These are phyloP conservation scores for Accipiter cooperii DNA, from an alignment of 2,113 vertebrate genomes.

Conservation along the genomic window DNA sequence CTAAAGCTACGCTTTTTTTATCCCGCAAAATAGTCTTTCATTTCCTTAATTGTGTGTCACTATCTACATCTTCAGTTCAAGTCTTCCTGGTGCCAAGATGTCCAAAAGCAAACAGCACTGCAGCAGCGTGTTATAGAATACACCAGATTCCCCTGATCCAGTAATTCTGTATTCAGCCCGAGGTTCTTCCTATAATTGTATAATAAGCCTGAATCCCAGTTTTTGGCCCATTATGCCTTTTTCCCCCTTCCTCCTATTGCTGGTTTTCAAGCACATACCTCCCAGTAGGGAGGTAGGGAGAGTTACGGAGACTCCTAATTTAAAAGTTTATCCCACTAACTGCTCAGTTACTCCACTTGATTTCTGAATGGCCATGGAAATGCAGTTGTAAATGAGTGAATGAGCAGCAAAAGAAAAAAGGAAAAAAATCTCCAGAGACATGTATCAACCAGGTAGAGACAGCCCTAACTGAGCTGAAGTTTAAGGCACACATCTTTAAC, in stretches of 20 bases:
- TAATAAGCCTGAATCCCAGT: not conserved
- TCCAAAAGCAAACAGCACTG: not conserved
- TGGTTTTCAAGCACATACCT: not conserved
- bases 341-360: not conserved
- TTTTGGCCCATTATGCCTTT: not conserved
- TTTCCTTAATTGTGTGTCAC: not conserved
- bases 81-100: not conserved
- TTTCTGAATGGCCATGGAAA: not conserved
- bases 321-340: not conserved
- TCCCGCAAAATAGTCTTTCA: not conserved
- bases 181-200: not conserved
- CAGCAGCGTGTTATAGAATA: not conserved
- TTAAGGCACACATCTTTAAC: not conserved
- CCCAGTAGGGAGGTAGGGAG: not conserved
- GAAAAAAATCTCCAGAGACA: not conserved
- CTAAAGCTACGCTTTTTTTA: not conserved
- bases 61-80: not conserved
- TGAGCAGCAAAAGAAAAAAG: not conserved
- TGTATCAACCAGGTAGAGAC: not conserved
- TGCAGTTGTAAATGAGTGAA: not conserved
- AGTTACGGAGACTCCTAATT: not conserved
- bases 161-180: not conserved
- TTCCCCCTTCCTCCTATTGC: not conserved
- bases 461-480: not conserved
- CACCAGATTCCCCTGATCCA: not conserved